Percentiles rank a stretch among this genome's conserved stretches.
Evolutionary conservation across 2,888 invertebrate species (phyloP).

Genomic region (Hemicrepidius hirtus): DNA sequence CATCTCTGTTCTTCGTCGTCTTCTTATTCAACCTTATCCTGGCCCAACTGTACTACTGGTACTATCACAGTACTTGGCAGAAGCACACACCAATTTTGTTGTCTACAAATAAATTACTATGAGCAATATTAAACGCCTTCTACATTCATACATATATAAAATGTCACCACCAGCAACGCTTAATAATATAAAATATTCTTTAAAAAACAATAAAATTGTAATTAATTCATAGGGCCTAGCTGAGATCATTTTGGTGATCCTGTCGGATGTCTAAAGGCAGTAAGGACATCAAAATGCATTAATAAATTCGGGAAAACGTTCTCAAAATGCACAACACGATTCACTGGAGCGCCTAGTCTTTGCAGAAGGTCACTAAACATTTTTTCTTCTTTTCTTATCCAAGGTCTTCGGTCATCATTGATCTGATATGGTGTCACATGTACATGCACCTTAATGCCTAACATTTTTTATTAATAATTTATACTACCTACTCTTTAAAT

Average conservation of each 20-base stretch:
- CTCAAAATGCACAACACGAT: conserved; percentile 79
- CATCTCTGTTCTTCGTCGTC: no score
- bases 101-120: no score
- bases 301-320: conserved; percentile 76
- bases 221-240: not conserved
- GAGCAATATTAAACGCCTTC: no score
- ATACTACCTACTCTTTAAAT: not conserved
- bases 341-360: conserved; percentile 80
- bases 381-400: conserved; percentile 90
- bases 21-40: no score
- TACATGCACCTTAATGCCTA: conserved; percentile 82
- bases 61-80: no score
- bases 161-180: not conserved
- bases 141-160: no score
- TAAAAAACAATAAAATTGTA: not conserved
- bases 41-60: no score
- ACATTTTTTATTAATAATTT: conserved; percentile 12
- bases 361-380: conserved; percentile 81
- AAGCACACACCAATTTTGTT: no score
- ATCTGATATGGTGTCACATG: conserved; percentile 96
- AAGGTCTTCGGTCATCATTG: conserved; percentile 84
- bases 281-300: conserved; percentile 86
- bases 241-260: conserved; percentile 46
- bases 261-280: conserved; percentile 62
- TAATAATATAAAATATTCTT: not conserved